Evolutionary conservation across 2,888 invertebrate genomes (phyloP).

Genomic region (Andrena dorsata): DNA sequence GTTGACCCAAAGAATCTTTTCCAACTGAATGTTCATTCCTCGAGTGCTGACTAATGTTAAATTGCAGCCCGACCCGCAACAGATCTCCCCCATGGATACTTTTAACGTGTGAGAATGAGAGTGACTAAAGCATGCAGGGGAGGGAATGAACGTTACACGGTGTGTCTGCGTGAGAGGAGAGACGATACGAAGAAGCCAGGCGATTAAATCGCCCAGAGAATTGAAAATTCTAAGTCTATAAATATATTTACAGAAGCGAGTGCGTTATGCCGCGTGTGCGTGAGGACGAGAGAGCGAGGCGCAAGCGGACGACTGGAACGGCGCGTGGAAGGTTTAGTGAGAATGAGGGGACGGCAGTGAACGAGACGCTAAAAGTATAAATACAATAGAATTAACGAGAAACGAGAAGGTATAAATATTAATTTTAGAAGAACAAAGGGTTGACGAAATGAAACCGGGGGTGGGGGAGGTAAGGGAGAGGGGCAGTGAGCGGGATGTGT

Average conservation of each 20-base stretch:
- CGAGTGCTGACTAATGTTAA: not conserved
- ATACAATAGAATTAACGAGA: conserved; percentile 45
- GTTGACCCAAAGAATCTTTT: not conserved
- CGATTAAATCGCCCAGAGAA: conserved; percentile 77
- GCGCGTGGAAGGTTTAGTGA: not conserved
- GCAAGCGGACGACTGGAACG: not conserved
- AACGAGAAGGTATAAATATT: conserved; percentile 60
- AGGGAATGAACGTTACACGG: not conserved
- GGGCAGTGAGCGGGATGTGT: conserved; percentile 63
- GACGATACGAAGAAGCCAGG: conserved; percentile 58
- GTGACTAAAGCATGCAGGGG: not conserved
- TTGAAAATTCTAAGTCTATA: conserved; percentile 79
- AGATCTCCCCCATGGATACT: conserved; percentile 38
- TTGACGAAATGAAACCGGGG: not conserved
- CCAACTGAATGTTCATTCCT: not conserved
- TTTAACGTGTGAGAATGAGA: conserved; percentile 39
- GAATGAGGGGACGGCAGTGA: not conserved
- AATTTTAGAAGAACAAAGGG: conserved; percentile 20
- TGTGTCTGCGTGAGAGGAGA: conserved; percentile 29
- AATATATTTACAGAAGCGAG: conserved; percentile 71
- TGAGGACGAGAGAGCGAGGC: conserved; percentile 6
- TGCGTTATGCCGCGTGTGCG: conserved; percentile 17
- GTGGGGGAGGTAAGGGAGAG: not conserved
- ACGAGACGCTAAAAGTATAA: conserved; percentile 29
- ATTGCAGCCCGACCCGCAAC: conserved; percentile 35